Conservation (phyloP, 2,888 invertebrate species). For the Nemapogon koenigi region DNA sequence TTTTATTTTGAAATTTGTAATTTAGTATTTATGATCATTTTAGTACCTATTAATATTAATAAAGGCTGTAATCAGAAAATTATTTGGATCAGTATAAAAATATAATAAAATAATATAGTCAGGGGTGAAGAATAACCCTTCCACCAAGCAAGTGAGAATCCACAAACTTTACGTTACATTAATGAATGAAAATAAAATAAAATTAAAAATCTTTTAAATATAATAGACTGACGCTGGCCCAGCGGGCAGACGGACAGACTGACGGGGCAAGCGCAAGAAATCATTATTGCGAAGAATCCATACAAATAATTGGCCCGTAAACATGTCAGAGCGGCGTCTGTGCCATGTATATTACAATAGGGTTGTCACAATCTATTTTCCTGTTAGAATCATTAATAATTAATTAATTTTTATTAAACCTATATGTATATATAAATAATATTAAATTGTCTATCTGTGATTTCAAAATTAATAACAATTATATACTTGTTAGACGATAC, state of each 20-base stretch:
- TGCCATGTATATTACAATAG: constrained; percentile 57
- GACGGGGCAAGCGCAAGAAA: constrained; percentile 49
- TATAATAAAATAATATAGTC: too few species aligned
- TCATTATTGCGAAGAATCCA: constrained; percentile 62
- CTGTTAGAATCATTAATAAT: constrained; percentile 3
- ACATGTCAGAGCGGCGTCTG: constrained; percentile 63
- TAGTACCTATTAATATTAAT: too few species aligned
- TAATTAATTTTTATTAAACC: neutral
- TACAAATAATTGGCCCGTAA: constrained; percentile 67
- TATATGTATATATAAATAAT: neutral
- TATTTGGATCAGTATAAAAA: too few species aligned
- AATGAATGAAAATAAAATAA: too few species aligned
- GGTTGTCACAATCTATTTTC: constrained; percentile 30
- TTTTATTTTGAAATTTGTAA: too few species aligned
- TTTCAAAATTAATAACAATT: neutral
- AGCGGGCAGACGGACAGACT: constrained; percentile 21
- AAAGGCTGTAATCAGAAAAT: too few species aligned
- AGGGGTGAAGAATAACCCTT: too few species aligned
- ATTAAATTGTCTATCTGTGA: neutral
- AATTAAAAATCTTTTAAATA: neutral
- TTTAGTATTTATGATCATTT: too few species aligned
- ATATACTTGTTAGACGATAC: neutral
- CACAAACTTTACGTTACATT: too few species aligned
- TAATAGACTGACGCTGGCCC: neutral
- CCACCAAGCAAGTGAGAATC: too few species aligned